These are phyloP conservation scores for Percina caprodes DNA, from an alignment of 2,113 vertebrate species.

Conservation along the genomic window DNA sequence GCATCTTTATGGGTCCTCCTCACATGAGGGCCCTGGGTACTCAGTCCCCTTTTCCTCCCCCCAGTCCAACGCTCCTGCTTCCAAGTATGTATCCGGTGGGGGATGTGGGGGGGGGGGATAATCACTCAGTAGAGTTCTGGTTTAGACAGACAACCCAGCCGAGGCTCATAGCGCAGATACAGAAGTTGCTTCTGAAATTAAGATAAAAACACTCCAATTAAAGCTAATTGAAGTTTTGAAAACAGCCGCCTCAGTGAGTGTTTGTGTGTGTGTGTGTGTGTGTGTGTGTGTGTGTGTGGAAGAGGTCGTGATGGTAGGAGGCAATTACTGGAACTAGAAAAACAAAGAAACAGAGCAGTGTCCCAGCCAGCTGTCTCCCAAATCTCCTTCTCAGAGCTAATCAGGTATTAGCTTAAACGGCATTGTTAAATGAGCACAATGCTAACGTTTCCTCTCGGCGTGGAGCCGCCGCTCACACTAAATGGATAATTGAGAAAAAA, in stretches of 20 bases:
- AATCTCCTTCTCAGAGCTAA: constrained; percentile 35
- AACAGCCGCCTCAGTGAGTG: background rate
- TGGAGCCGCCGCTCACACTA: constrained; percentile 82
- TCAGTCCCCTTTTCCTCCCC: too few species aligned
- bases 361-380: constrained; percentile 23
- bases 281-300: background rate
- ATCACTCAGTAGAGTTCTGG: too few species aligned
- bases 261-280: background rate
- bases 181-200: background rate
- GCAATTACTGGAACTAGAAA: constrained; percentile 37
- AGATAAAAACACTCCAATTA: background rate
- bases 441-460: constrained; percentile 78
- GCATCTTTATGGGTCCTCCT: too few species aligned
- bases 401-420: constrained; percentile 73
- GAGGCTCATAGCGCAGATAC: background rate
- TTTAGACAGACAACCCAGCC: background rate
- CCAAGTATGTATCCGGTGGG: too few species aligned
- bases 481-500: constrained; percentile 85
- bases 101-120: too few species aligned
- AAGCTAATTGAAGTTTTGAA: constrained; percentile 13
- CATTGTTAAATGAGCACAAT: constrained; percentile 72
- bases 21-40: too few species aligned
- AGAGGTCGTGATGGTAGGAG: constrained; percentile 31
- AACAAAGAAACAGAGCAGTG: constrained; percentile 33
- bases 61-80: too few species aligned